A percentile compares a stretch with the other conserved stretches of the same genome.
phyloP scores from a whole-genome alignment of 2,797 vertebrate genomes.

The Myoxocephalus aenaeus region DNA sequence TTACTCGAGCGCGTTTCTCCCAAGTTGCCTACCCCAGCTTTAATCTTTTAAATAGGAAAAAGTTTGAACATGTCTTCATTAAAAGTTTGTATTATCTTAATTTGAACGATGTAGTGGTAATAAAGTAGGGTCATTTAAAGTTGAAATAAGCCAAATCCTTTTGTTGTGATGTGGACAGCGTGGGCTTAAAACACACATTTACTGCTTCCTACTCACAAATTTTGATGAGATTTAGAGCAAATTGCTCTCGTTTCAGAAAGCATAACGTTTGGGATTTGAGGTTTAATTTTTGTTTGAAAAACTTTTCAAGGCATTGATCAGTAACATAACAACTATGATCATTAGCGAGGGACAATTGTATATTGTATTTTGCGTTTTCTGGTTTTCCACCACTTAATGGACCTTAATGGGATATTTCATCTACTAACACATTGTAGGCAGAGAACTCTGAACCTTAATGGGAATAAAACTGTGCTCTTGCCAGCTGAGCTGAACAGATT shows the following conservation, averaged over 20 bases:
- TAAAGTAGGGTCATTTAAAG: not conserved
- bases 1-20: not conserved
- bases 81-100: conserved; percentile 22
- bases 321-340: conserved; percentile 33
- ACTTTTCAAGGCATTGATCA: conserved; percentile 6
- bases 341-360: not conserved
- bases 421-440: conserved; percentile 43
- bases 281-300: conserved; percentile 14
- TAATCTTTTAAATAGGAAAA: conserved; percentile 22
- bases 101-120: not conserved
- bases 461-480: conserved; percentile 41
- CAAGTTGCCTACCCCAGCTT: not conserved
- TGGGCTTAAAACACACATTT: not conserved
- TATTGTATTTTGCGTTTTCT: conserved; percentile 22
- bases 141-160: not conserved
- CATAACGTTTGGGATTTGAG: not conserved
- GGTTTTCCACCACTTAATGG: conserved; percentile 42
- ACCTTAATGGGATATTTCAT: conserved; percentile 65
- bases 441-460: conserved; percentile 68
- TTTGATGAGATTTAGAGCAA: not conserved
- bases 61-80: conserved; percentile 3
- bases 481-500: conserved; percentile 48
- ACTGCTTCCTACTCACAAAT: not conserved
- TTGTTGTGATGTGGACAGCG: not conserved
- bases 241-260: not conserved